These are phyloP conservation scores for Nerophis lumbriciformis DNA, from an alignment of 2,113 vertebrate species.

Conservation along the genomic window DNA sequence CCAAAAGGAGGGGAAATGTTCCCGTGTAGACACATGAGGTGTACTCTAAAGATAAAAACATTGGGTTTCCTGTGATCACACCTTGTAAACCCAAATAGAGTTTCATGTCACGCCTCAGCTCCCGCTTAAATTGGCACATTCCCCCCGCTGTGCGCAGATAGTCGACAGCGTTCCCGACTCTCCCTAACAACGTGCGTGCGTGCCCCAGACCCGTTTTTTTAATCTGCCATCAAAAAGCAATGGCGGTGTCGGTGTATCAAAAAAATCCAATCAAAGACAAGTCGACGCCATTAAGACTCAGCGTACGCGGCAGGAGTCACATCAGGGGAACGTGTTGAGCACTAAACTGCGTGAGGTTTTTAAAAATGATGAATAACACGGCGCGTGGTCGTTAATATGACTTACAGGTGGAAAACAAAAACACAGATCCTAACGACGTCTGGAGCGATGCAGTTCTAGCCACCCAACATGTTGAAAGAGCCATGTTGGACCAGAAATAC, in stretches of 20 bases:
- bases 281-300: background rate
- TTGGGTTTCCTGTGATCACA: background rate
- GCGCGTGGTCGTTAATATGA: too few species aligned
- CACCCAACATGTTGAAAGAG: too few species aligned
- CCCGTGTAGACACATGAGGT: too few species aligned
- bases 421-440: too few species aligned
- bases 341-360: too few species aligned
- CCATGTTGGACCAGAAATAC: too few species aligned
- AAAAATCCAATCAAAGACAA: background rate
- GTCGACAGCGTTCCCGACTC: background rate
- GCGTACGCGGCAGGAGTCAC: background rate
- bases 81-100: background rate
- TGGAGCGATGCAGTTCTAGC: too few species aligned
- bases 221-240: slow-evolving; percentile 1
- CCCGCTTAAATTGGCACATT: background rate
- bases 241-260: background rate
- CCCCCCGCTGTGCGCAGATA: background rate
- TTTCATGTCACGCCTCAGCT: background rate
- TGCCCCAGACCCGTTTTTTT: background rate
- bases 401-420: too few species aligned
- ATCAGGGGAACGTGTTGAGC: too few species aligned
- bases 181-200: background rate
- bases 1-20: too few species aligned
- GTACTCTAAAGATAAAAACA: background rate
- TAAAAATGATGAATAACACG: too few species aligned